phyloP scores from a whole-genome alignment of 2,888 invertebrate genomes.

The Eupithecia inturbata region DNA sequence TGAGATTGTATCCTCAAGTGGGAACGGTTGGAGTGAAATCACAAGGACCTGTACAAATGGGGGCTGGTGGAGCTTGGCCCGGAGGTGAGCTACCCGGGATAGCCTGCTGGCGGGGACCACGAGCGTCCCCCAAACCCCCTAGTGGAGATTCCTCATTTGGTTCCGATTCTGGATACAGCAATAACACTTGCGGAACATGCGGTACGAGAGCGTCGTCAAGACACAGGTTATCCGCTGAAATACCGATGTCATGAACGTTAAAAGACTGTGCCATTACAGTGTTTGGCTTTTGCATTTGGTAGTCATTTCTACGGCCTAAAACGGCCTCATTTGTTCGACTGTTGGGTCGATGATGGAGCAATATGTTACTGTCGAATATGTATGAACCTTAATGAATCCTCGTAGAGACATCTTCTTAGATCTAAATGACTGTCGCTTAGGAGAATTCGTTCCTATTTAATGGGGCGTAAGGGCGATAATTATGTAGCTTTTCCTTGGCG shows the following conservation, averaged over 20 bases:
- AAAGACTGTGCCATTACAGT: constrained; percentile 46
- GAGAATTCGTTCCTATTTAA: constrained; percentile 56
- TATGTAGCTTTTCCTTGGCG: constrained; percentile 42
- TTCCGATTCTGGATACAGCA: constrained; percentile 94
- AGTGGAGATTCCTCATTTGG: constrained; percentile 91
- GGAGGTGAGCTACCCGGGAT: constrained; percentile 86
- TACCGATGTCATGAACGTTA: constrained; percentile 78
- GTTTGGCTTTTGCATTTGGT: constrained; percentile 64
- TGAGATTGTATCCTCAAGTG: constrained; percentile 89
- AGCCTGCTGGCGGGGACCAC: constrained; percentile 84
- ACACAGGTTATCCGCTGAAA: constrained; percentile 79
- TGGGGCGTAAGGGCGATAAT: constrained; percentile 47
- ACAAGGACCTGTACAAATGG: constrained; percentile 72
- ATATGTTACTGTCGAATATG: constrained; percentile 60
- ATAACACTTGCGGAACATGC: constrained; percentile 89
- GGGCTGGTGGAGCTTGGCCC: constrained; percentile 88
- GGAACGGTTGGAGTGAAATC: constrained; percentile 86
- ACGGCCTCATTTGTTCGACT: constrained; percentile 67
- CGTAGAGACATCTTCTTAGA: constrained; percentile 70
- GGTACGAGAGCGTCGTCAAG: constrained; percentile 85
- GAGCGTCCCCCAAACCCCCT: constrained; percentile 85
- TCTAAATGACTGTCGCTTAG: constrained; percentile 62
- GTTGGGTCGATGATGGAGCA: constrained; percentile 51
- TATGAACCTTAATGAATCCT: constrained; percentile 56
- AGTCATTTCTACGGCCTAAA: constrained; percentile 72